Percentiles rank a stretch among this genome's conserved stretches.
Conservation (phyloP, 2,797 vertebrate genomes). For the Petrocephalus schoutedeni region DNA sequence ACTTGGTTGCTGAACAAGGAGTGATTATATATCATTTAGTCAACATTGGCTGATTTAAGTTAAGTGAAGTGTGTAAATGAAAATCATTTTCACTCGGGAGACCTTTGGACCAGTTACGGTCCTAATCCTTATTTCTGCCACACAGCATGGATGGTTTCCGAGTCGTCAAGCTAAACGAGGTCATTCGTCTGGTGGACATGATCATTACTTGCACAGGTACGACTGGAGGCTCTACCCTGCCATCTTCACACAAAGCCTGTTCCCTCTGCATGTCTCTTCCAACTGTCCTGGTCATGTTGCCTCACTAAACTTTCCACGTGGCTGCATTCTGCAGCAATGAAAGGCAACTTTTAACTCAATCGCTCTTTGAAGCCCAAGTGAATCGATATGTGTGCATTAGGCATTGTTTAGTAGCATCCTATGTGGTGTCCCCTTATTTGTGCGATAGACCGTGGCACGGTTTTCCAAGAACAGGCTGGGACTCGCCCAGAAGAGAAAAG, state of each 20-base stretch:
- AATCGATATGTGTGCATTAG: not conserved
- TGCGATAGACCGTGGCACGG: not conserved
- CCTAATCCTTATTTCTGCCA: constrained; percentile 33
- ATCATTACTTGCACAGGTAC: constrained; percentile 98
- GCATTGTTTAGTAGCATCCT: not conserved
- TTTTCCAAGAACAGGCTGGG: not conserved
- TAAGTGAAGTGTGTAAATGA: not conserved
- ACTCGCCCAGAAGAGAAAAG: not conserved
- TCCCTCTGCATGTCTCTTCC: not conserved
- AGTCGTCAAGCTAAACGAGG: constrained; percentile 94
- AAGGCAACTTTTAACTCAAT: not conserved
- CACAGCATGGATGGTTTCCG: constrained; percentile 96
- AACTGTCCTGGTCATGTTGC: not conserved
- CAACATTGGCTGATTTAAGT: not conserved
- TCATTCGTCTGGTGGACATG: constrained; percentile 93
- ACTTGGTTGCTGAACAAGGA: not conserved
- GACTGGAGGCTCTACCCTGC: not conserved
- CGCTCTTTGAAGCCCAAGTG: not conserved
- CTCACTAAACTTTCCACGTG: not conserved
- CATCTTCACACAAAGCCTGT: not conserved
- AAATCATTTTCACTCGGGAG: not conserved
- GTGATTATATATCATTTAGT: not conserved
- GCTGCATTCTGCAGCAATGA: not conserved
- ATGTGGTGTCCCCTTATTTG: not conserved
- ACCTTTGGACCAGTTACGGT: not conserved